phyloP scores from a whole-genome alignment of 2,888 invertebrate species.

The Hirtodrosophila histrioides region DNA sequence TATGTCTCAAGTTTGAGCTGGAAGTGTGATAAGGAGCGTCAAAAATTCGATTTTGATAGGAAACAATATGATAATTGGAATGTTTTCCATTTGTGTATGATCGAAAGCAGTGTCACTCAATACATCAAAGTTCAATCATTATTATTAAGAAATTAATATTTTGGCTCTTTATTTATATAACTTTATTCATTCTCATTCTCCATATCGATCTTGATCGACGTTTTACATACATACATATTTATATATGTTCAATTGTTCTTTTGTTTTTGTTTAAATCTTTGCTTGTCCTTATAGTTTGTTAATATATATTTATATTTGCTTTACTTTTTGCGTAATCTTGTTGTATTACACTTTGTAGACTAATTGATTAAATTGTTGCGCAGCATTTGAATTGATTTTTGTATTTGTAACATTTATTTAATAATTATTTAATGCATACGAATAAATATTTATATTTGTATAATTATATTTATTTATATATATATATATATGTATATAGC shows the following conservation, averaged over 20 bases:
- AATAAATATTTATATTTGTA: conserved; percentile 55
- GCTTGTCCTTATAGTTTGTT: conserved; percentile 25
- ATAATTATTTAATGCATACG: conserved; percentile 55
- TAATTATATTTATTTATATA: conserved; percentile 6
- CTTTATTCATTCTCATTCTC: conserved; percentile 61
- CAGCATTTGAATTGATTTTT: conserved; percentile 41
- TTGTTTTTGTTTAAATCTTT: conserved; percentile 4
- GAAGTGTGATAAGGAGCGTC: conserved; percentile 36
- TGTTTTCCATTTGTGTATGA: conserved; percentile 35
- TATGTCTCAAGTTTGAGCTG: conserved; percentile 24
- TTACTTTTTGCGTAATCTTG: conserved; percentile 22
- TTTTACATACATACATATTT: conserved; percentile 49
- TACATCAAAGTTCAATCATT: conserved; percentile 50
- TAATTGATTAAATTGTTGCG: conserved; percentile 56
- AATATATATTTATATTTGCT: conserved; percentile 24
- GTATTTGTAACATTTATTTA: conserved; percentile 54
- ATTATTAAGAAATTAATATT: conserved; percentile 38
- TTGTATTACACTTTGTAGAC: conserved; percentile 33
- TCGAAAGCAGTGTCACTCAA: conserved; percentile 26
- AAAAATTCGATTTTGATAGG: conserved; percentile 35
- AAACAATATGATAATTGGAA: conserved; percentile 47
- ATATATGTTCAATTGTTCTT: conserved; percentile 37
- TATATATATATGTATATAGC: conserved; percentile 59
- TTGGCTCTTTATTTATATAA: conserved; percentile 56
- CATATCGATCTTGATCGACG: conserved; percentile 23